A percentile compares a stretch with the other conserved stretches of the same genome.
Conservation (phyloP, 2,113 vertebrate genomes). For the Cichladusa arquata region DNA sequence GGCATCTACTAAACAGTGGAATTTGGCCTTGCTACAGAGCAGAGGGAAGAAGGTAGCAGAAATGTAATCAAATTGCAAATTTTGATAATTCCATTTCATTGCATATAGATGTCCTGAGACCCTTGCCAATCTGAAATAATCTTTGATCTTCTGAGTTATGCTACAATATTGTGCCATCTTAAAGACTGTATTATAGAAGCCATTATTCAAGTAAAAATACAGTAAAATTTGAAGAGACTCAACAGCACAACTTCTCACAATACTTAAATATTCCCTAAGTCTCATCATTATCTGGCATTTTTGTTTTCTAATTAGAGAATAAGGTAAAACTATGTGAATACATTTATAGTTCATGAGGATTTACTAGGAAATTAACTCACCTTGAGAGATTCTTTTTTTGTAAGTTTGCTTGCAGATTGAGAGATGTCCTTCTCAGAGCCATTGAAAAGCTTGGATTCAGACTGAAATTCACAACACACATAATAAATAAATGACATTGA, state of each 20-base stretch:
- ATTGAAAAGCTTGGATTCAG: conserved; percentile 98
- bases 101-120: neutral
- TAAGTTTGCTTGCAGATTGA: conserved; percentile 89
- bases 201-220: neutral
- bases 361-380: conserved; percentile 67
- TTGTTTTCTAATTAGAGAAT: neutral
- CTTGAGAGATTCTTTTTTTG: conserved; percentile 99
- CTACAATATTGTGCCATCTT: neutral
- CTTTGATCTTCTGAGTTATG: neutral
- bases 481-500: neutral
- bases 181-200: neutral
- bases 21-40: neutral
- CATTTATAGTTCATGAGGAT: neutral
- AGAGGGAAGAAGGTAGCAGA: neutral
- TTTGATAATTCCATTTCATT: neutral
- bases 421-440: conserved; percentile 95
- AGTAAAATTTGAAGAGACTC: neutral
- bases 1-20: neutral
- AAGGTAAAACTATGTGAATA: neutral
- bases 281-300: neutral
- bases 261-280: neutral
- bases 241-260: neutral
- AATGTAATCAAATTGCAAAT: neutral
- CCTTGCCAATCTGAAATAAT: neutral
- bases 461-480: conserved; percentile 77